Percentiles rank a stretch among this genome's conserved stretches.
Evolutionary conservation across 1,140 invertebrate genomes (phyloP).

Genomic region (Penaeus indicus): DNA sequence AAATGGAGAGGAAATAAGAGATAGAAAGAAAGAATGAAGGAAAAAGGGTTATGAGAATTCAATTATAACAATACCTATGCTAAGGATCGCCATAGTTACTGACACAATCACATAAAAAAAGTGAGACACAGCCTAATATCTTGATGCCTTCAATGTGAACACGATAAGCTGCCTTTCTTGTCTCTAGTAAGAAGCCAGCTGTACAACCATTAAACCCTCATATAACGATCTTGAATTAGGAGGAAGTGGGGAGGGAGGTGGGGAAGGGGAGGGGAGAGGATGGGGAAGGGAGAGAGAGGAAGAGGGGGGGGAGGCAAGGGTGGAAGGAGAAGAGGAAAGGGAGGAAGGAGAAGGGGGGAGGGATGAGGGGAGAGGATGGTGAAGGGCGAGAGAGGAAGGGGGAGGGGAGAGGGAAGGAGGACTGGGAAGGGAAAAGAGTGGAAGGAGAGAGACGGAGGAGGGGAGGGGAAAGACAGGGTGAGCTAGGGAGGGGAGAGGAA

Average conservation of each 20-base stretch:
- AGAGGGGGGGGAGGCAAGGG: background rate
- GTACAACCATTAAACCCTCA: no score
- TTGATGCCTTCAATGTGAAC: no score
- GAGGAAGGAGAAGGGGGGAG: background rate
- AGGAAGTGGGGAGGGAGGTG: constrained; percentile 5
- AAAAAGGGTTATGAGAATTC: no score
- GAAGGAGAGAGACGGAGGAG: background rate
- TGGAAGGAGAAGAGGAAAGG: background rate
- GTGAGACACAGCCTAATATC: no score
- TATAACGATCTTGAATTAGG: background rate
- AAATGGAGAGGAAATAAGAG: no score
- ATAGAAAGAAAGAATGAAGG: no score
- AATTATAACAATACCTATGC: no score
- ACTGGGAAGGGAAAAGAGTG: background rate
- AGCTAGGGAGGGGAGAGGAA: no score
- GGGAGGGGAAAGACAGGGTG: background rate
- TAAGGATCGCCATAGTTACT: no score
- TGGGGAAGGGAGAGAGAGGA: background rate
- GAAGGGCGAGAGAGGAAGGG: background rate
- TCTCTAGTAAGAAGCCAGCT: no score
- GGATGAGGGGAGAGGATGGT: background rate
- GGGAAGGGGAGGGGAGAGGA: background rate
- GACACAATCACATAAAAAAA: no score
- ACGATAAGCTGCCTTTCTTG: no score
- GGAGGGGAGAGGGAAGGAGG: background rate